Percentiles rank a stretch among this genome's conserved stretches.
Conservation (phyloP, 2,888 invertebrate species). For the Aricia artaxerxes region DNA sequence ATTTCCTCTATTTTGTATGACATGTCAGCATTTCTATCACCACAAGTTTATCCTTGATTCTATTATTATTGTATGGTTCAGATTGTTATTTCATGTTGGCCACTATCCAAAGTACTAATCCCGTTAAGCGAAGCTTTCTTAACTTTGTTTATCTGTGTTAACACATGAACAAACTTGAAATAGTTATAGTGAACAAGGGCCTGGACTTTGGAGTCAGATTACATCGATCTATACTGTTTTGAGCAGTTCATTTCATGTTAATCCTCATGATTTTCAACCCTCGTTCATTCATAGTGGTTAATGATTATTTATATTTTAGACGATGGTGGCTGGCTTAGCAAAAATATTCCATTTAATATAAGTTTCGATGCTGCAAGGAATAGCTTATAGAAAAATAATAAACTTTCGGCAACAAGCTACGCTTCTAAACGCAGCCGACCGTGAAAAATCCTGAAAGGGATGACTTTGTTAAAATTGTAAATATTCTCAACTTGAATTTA, state of each 20-base stretch:
- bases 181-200: constrained; percentile 12
- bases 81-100: constrained; percentile 27
- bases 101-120: constrained; percentile 30
- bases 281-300: neutral
- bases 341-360: too few species aligned
- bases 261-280: neutral
- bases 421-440: neutral
- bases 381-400: neutral
- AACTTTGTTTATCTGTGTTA: constrained; percentile 33
- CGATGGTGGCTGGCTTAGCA: too few species aligned
- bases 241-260: neutral
- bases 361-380: neutral
- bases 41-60: neutral
- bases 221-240: neutral
- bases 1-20: neutral
- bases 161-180: constrained; percentile 31
- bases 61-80: constrained; percentile 30
- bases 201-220: neutral
- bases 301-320: neutral
- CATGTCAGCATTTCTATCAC: neutral
- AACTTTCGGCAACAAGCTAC: neutral
- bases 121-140: constrained; percentile 31
- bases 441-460: neutral
- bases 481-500: constrained; percentile 9
- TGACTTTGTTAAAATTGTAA: constrained; percentile 7